Conservation (phyloP, 2,888 invertebrate genomes). For the Xestia xanthographa region DNA sequence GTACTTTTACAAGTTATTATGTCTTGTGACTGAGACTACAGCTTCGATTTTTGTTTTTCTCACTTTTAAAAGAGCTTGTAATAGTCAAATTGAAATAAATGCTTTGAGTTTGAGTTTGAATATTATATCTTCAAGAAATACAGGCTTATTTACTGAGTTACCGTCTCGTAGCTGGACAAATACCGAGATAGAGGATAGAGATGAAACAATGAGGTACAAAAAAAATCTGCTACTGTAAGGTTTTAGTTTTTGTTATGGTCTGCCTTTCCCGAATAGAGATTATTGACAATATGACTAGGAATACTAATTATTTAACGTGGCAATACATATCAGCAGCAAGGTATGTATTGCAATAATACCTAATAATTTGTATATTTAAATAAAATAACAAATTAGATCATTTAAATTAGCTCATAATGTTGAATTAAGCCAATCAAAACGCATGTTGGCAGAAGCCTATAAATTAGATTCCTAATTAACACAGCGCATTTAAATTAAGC, state of each 20-base stretch:
- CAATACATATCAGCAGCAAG: neutral
- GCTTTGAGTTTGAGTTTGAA: too few species aligned
- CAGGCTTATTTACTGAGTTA: too few species aligned
- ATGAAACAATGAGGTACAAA: neutral
- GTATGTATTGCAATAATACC: too few species aligned
- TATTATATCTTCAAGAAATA: too few species aligned
- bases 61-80: too few species aligned
- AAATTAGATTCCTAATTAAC: conserved; percentile 12
- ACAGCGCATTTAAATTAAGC: neutral
- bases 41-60: too few species aligned
- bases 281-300: too few species aligned
- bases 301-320: neutral
- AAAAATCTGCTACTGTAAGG: neutral
- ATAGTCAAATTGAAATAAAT: too few species aligned
- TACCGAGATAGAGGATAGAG: neutral
- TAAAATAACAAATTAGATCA: neutral
- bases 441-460: neutral
- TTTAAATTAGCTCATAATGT: neutral
- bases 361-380: neutral
- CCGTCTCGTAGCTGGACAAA: too few species aligned
- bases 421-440: neutral
- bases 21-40: too few species aligned
- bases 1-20: too few species aligned
- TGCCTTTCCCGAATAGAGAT: neutral
- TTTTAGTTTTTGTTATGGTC: neutral